Percentiles rank a stretch among this genome's conserved stretches.
Conservation (phyloP, 2,888 invertebrate species). For the Leptothorax acervorum region DNA sequence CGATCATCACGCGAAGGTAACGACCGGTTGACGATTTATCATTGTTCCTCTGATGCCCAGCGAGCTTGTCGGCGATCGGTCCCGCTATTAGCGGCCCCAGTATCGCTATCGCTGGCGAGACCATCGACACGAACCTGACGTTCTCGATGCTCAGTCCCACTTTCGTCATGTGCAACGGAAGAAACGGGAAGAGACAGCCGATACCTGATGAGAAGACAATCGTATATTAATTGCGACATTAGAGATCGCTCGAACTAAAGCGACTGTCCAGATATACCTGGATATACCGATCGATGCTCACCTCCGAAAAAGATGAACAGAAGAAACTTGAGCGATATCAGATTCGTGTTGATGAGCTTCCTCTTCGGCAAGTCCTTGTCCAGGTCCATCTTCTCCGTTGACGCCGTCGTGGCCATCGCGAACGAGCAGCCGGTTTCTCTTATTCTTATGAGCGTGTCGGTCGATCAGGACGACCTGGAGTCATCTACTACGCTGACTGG, state of each 20-base stretch:
- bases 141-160: slow-evolving; percentile 92
- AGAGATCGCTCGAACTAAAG: neutral
- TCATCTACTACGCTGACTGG: slow-evolving; percentile 61
- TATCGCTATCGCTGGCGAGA: slow-evolving; percentile 92
- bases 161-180: slow-evolving; percentile 92
- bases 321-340: slow-evolving; percentile 92
- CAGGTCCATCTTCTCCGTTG: slow-evolving; percentile 77
- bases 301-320: slow-evolving; percentile 94
- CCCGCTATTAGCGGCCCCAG: slow-evolving; percentile 92
- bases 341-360: slow-evolving; percentile 89
- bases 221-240: neutral
- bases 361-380: slow-evolving; percentile 79
- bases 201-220: slow-evolving; percentile 88
- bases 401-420: slow-evolving; percentile 75
- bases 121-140: slow-evolving; percentile 91
- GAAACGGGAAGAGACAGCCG: slow-evolving; percentile 93
- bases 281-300: slow-evolving; percentile 83
- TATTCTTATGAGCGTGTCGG: slow-evolving; percentile 37
- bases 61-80: slow-evolving; percentile 92
- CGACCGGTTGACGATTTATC: slow-evolving; percentile 87
- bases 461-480: slow-evolving; percentile 57
- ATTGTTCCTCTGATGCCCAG: slow-evolving; percentile 85
- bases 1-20: slow-evolving; percentile 90
- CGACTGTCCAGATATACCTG: neutral
- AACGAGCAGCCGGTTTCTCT: slow-evolving; percentile 34